These are phyloP conservation scores for Metopolophium dirhodum DNA, from an alignment of 1,140 invertebrate species.

Conservation along the genomic window DNA sequence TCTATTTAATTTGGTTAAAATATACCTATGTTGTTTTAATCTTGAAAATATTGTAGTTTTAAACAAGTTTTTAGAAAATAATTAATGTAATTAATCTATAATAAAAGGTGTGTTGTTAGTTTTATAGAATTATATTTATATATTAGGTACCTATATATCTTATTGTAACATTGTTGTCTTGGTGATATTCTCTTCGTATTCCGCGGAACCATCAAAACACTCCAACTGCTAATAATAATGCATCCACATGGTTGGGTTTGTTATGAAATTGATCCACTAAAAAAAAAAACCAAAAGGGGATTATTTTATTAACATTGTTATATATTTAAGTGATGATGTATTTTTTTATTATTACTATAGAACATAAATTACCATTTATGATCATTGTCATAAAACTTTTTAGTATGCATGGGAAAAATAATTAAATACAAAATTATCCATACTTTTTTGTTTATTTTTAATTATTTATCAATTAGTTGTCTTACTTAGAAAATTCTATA, in stretches of 20 bases:
- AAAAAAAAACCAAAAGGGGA: not conserved
- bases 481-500: not conserved
- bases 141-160: not conserved
- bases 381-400: not conserved
- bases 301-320: not conserved
- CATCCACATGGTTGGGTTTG: not conserved
- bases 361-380: not conserved
- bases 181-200: not conserved
- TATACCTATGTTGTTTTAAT: slow-evolving; percentile 34
- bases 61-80: not conserved
- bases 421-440: not conserved
- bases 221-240: not conserved
- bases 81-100: not conserved
- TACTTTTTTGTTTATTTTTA: not conserved
- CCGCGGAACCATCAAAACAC: not conserved
- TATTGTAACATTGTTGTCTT: not conserved
- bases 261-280: not conserved
- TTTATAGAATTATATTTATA: not conserved
- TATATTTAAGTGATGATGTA: not conserved
- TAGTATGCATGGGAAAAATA: not conserved
- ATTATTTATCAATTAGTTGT: not conserved
- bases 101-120: not conserved
- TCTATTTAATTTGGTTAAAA: slow-evolving; percentile 24
- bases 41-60: not conserved
- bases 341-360: not conserved